These are phyloP conservation scores for Trididemnum miniatum DNA, from an alignment of 23 tunicate genomes.

Conservation along the genomic window DNA sequence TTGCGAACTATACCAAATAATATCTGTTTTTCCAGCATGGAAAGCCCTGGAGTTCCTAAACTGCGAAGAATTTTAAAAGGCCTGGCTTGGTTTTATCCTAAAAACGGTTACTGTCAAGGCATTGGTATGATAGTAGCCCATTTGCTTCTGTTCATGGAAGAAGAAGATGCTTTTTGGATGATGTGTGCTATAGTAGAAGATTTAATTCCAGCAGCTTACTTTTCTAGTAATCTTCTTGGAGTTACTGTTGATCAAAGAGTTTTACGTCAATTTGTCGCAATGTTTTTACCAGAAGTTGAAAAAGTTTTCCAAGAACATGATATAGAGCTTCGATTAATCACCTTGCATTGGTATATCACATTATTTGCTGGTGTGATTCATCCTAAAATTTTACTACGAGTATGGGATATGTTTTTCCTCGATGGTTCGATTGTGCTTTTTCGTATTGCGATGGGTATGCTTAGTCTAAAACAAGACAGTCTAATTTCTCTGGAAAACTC, in stretches of 20 bases:
- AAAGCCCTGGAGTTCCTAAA: constrained; percentile 76
- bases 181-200: constrained; percentile 85
- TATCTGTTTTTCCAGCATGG: constrained; percentile 72
- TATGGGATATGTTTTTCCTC: constrained; percentile 86
- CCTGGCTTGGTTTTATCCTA: constrained; percentile 83
- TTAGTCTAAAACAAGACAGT: constrained; percentile 41
- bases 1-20: constrained; percentile 85
- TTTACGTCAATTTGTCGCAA: constrained; percentile 59
- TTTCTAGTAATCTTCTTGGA: constrained; percentile 64
- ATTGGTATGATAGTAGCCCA: constrained; percentile 78
- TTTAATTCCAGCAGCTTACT: constrained; percentile 63
- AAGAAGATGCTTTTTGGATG: constrained; percentile 88
- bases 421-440: constrained; percentile 82
- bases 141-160: constrained; percentile 77
- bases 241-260: constrained; percentile 88
- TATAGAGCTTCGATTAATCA: constrained; percentile 68
- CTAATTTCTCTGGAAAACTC: constrained; percentile 37
- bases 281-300: constrained; percentile 59
- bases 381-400: constrained; percentile 67
- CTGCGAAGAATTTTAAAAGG: constrained; percentile 49
- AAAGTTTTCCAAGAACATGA: constrained; percentile 71
- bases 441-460: constrained; percentile 71
- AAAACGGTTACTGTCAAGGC: constrained; percentile 89
- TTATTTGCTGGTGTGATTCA: constrained; percentile 81
- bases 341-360: constrained; percentile 80